Base-by-base conservation (phyloP, 2,113 vertebrate genomes). In the Stigmatopora argus region DNA sequence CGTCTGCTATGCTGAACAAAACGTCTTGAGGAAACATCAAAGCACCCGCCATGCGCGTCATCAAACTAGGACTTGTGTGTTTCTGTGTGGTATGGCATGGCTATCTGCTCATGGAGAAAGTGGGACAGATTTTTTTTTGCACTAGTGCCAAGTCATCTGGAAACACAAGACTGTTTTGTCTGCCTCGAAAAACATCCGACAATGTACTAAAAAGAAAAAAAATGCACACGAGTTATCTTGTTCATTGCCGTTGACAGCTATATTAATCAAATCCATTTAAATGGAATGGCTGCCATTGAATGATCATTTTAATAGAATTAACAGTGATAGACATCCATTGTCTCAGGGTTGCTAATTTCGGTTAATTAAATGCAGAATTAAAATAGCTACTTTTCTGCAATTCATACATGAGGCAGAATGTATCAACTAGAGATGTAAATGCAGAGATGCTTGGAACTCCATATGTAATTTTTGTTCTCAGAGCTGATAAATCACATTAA, bases 1-100 rank as follows among this genome's bases (percentile, higher is more conserved):
- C 74, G 64, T 85, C 85, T 69, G 67, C 73, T 82, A 72, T 53
- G 46, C 57, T 3, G 69, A 87, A 85, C 83, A 86, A 89, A 89
- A 90, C 82, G 88, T 86, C 83, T 89, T 83, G 80, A 90, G 75
- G 77, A 82, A 80, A 90, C 86, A 89, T 92, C 90, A 92, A 90
- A 92, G 87, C 41, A 72, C 62, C 64, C 78, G 69, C 75, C 60
- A 69, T 72, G 71, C 72, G 58, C 38, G 38, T 80, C 64, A 67
- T 69, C 55, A 78, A 63, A 75, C 67, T 31, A 5, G 1, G 51
- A 26, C 52, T 46, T 47, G 45, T 73, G 59, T 56, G 2, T 1
- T 8, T 45, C 13, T 49, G 48, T 65, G 58, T 15, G 7, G 71
- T 62, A 21, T 74, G 44, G 52, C 55, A 58, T 26, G 34, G 65